A percentile compares a stretch with the other conserved stretches of the same genome.
phyloP scores from a whole-genome alignment of 2,888 invertebrate genomes.

The Idaea aversata region DNA sequence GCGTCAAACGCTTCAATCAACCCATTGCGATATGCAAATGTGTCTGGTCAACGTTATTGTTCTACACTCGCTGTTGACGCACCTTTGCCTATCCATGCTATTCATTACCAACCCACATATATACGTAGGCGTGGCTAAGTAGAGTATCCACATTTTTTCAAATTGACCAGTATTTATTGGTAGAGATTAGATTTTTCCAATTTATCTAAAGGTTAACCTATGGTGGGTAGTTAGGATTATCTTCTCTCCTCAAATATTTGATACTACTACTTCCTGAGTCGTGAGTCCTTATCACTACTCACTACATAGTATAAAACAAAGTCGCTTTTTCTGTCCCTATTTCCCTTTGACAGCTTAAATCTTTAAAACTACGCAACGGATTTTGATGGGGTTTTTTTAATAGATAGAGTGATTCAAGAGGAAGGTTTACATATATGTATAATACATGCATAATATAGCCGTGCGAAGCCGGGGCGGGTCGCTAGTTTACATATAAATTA shows the following conservation, averaged over 20 bases:
- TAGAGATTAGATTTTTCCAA: background rate
- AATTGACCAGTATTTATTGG: background rate
- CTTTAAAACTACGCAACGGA: too few relatives aligned
- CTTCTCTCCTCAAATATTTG: background rate
- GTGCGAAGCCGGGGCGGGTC: too few relatives aligned
- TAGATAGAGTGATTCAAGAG: too few relatives aligned
- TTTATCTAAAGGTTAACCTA: background rate
- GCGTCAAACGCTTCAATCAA: background rate
- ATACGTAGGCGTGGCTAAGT: background rate
- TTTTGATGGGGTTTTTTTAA: too few relatives aligned
- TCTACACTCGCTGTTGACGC: slow-evolving; percentile 21
- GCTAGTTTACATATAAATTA: too few relatives aligned
- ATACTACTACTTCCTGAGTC: too few relatives aligned
- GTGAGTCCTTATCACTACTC: too few relatives aligned
- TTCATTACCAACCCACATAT: background rate
- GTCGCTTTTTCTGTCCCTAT: too few relatives aligned
- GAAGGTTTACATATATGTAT: too few relatives aligned
- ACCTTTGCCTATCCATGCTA: slow-evolving; percentile 17
- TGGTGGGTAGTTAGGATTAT: background rate
- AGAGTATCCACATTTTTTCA: background rate
- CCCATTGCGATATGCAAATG: slow-evolving; percentile 46
- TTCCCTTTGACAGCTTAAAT: too few relatives aligned
- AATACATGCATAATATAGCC: too few relatives aligned
- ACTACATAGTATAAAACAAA: too few relatives aligned
- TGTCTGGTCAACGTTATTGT: slow-evolving; percentile 44